Evolutionary conservation across 2,113 vertebrate species (phyloP), one percentile per base, ranked within the genome.

Genomic region (Forbesichthys agassizii): DNA sequence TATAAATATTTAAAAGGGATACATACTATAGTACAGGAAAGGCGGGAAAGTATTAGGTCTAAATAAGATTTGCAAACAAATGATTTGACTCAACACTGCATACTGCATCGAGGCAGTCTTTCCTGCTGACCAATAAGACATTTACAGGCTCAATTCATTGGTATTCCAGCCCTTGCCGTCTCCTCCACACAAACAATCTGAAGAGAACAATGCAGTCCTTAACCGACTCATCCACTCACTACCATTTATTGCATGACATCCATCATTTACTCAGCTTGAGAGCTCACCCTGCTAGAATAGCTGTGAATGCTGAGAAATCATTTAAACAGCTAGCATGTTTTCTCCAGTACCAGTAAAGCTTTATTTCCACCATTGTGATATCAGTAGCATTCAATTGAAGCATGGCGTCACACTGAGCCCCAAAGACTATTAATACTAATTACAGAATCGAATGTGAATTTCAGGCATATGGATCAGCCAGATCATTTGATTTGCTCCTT

Each of bases 161-260:
- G 67, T 61, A 80, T 74, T 81, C 77, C 64, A 14, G 70, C 74
- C 69, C 67, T 78, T 67, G 56, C 69, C 73, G 64, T 51, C 80
- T 82, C 69, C 71, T 79, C 65, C 81, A 76, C 73, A 63, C 70
- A 70, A 79, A 77, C 75, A 71, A 77, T 68, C 62, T 52, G 11
- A 75, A 72, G 54, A 14, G 62, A 86, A 89, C 79, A 88, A 85
- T 77, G 69, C 82, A 77, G 75, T 77, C 81, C 69, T 84, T 83
- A 71, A 78, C 77, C 73, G 80, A 86, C 74, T 86, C 80, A 79
- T 77, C 79, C 75, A 70, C 80, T 85, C 60, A 55, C 49, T 61
- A 13, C 12, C 83, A 18, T 77, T 77, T 75, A 67, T 74, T 78
- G 68, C 53, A 63, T 80, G 73, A 71, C 78, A 80, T 77, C 72